Percentiles rank a stretch among this genome's conserved stretches.
Evolutionary conservation across 2,113 vertebrate species (phyloP).

Genomic region (Podarcis cretensis): DNA sequence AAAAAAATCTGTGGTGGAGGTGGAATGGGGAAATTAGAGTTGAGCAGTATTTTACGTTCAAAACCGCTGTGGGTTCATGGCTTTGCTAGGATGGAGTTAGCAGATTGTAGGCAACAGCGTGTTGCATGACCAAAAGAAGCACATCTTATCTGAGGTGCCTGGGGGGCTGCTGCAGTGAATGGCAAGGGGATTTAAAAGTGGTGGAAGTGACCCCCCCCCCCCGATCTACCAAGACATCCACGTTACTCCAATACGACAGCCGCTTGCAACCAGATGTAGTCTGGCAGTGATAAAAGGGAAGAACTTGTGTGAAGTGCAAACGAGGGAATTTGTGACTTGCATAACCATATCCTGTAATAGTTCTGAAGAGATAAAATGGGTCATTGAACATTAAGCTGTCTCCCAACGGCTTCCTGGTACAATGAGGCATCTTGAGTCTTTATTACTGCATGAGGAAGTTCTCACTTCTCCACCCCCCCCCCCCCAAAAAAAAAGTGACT

Average conservation of each 20-base stretch:
- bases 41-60: background rate
- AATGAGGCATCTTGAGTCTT: constrained; percentile 52
- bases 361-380: constrained; percentile 56
- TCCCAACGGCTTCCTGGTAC: constrained; percentile 42
- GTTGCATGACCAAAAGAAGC: background rate
- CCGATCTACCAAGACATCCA: constrained; percentile 23
- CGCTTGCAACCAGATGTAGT: constrained; percentile 25
- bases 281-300: constrained; percentile 53
- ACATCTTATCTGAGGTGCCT: background rate
- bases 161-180: background rate
- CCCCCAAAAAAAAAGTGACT: background rate
- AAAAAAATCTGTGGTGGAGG: background rate
- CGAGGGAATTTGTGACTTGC: constrained; percentile 40
- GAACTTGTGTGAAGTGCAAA: constrained; percentile 62
- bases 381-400: constrained; percentile 51
- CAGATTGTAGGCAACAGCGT: background rate
- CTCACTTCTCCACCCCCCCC: background rate
- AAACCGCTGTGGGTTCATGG: background rate
- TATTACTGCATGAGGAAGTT: constrained; percentile 30
- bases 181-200: background rate
- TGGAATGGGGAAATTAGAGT: background rate
- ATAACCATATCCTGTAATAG: constrained; percentile 55
- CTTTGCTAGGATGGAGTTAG: background rate
- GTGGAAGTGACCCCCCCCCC: constrained; percentile 36
- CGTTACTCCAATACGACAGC: constrained; percentile 13